Base-by-base conservation (phyloP, 2,797 vertebrate species). In the Onychomys arenicola region DNA sequence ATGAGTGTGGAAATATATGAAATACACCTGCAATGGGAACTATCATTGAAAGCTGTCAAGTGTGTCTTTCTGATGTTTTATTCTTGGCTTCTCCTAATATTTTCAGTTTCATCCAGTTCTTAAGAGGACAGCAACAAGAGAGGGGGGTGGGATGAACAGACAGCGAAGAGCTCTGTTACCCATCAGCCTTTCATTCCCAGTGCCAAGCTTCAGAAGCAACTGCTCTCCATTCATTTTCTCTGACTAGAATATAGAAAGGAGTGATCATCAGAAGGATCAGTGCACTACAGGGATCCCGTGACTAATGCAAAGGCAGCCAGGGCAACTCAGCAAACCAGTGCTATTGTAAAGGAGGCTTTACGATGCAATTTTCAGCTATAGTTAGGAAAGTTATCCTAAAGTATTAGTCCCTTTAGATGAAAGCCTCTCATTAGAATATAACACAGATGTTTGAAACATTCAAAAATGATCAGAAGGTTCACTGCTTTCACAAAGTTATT, bases 321-420 rank as follows among this genome's bases (percentile, higher is more conserved):
- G 2, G 13, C 37, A 63, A 85, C 77, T 94, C 0, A 0, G 37
- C 55, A 96, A 92, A 88, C 17, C 43, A 61, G 3, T 19, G 27
- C 17, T 32, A 27, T 73, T 93, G 46, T 40, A 46, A 91, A 67
- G 59, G n/a, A 89, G 32, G 63, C 57, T 3, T 57, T 57, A 43
- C 17, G 32, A 65, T 71, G 65, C 76, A 16, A 61, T 71, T 94
- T 80, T 46, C 59, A 92, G 29, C n/a, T 83, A 43, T 43, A 49
- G 34, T 90, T 89, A 69, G 67, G n/a, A 95, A 95, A 61, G 14
- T n/a, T 52, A 37, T 93, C 14, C 67, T 85, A 55, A 78, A 96
- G 55, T 84, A 21, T 71, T 77, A 95, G 61, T 49, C 5, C 16
- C 14, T 37, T 91, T 37, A 46, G 55, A 84, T 40, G 19, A 95